Evolutionary conservation across 2,797 vertebrate genomes (phyloP).

Genomic region (Tangara arthus): DNA sequence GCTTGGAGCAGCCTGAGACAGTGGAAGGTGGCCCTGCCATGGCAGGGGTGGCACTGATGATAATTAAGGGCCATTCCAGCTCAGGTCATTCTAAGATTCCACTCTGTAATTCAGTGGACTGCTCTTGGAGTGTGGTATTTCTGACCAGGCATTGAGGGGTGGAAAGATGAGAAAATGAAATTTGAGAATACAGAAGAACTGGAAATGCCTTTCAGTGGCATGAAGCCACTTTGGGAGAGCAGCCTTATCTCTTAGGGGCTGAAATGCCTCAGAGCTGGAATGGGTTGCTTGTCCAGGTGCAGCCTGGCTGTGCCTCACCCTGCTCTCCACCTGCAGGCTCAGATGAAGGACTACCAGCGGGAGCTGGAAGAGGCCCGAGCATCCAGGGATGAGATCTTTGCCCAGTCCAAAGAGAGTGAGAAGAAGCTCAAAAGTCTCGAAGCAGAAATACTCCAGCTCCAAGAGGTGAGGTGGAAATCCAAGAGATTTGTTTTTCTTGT

Average conservation of each 20-base stretch:
- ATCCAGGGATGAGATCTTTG: slow-evolving; percentile 96
- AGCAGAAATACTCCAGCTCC: slow-evolving; percentile 94
- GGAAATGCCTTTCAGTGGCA: not conserved
- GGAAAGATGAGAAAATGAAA: not conserved
- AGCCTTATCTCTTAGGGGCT: not conserved
- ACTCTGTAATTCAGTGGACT: not conserved
- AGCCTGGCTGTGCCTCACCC: not conserved
- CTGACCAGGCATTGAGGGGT: not conserved
- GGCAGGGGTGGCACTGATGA: not conserved
- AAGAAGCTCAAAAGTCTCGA: slow-evolving; percentile 96
- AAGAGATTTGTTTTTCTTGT: not conserved
- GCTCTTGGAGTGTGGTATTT: not conserved
- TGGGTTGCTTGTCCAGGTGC: not conserved
- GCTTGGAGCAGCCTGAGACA: not conserved
- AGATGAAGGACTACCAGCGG: slow-evolving; percentile 97
- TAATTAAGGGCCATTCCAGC: not conserved
- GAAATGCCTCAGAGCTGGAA: not conserved
- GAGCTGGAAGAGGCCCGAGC: slow-evolving; percentile 94
- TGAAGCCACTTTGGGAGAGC: not conserved
- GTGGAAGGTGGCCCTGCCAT: not conserved
- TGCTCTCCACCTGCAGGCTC: slow-evolving; percentile 77
- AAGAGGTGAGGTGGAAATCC: slow-evolving; percentile 82
- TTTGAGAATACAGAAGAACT: not conserved
- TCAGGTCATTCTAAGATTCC: not conserved
- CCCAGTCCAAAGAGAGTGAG: slow-evolving; percentile 95